Percentiles rank a stretch among this genome's conserved stretches.
Evolutionary conservation across 2,888 invertebrate genomes (phyloP).

Genomic region (Xanthia togata): DNA sequence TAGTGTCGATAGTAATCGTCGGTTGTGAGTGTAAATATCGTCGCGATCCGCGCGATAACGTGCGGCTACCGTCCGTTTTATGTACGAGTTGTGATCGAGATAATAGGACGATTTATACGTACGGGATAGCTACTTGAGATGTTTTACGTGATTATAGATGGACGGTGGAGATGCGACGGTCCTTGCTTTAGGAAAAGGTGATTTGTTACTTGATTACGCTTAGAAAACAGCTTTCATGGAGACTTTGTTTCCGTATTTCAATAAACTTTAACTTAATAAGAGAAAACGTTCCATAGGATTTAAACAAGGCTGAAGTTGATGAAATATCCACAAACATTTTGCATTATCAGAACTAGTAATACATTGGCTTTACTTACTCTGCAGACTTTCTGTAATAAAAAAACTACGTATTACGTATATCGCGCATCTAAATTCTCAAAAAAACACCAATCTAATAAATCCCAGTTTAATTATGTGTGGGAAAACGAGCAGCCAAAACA

Average conservation of each 20-base stretch:
- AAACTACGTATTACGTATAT: conserved; percentile 17
- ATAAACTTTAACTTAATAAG: background rate
- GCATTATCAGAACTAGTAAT: conserved; percentile 6
- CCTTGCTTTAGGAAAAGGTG: background rate
- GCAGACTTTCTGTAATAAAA: conserved; percentile 25
- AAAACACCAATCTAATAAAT: conserved; percentile 48
- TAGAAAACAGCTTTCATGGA: background rate
- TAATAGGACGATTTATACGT: conserved; percentile 84
- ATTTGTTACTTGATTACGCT: no score
- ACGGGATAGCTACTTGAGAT: conserved; percentile 81
- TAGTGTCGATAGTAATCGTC: conserved; percentile 85
- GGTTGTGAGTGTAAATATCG: conserved; percentile 74
- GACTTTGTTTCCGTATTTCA: background rate
- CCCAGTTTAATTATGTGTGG: conserved; percentile 53
- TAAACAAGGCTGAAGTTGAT: background rate
- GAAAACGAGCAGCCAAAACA: conserved; percentile 54
- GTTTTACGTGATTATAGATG: conserved; percentile 68
- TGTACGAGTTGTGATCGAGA: conserved; percentile 82
- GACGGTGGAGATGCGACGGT: conserved; percentile 47
- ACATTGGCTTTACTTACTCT: background rate
- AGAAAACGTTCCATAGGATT: no score
- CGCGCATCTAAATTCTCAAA: conserved; percentile 30
- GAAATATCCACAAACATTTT: background rate
- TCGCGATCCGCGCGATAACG: conserved; percentile 78
- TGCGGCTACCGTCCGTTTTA: conserved; percentile 81